A percentile compares a stretch with the other conserved stretches of the same genome.
Conservation (phyloP, 1,140 invertebrate genomes). For the Oryctes rhinoceros region DNA sequence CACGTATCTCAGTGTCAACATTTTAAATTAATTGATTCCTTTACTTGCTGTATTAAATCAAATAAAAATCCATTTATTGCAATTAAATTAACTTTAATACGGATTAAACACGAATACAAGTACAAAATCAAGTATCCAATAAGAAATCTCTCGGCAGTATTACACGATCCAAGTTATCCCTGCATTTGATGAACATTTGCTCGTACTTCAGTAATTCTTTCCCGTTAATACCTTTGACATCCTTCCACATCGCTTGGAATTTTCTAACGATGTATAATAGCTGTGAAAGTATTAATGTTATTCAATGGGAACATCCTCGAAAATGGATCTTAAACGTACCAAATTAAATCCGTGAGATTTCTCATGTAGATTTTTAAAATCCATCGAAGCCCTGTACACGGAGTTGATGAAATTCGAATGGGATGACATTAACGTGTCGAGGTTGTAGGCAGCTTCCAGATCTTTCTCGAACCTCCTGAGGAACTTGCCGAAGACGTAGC, state of each 20-base stretch:
- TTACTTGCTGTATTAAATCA: not conserved
- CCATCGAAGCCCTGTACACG: slow-evolving; percentile 29
- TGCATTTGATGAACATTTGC: slow-evolving; percentile 24
- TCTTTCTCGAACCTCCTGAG: slow-evolving; percentile 52
- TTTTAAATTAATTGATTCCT: no score
- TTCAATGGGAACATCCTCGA: slow-evolving; percentile 9
- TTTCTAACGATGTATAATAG: slow-evolving; percentile 41
- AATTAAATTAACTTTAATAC: not conserved
- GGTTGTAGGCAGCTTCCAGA: slow-evolving; percentile 55
- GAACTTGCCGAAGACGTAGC: slow-evolving; percentile 64
- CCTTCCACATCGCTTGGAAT: slow-evolving; percentile 27
- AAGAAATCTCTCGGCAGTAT: slow-evolving; percentile 33
- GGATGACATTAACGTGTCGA: slow-evolving; percentile 52
- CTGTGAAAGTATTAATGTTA: slow-evolving; percentile 35
- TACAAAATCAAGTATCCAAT: not conserved
- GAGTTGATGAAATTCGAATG: slow-evolving; percentile 53
- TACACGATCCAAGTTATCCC: slow-evolving; percentile 30
- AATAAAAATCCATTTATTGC: not conserved
- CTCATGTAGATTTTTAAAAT: slow-evolving; percentile 43
- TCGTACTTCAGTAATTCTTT: slow-evolving; percentile 30
- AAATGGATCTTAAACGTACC: slow-evolving; percentile 41
- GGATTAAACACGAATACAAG: not conserved
- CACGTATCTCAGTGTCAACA: no score
- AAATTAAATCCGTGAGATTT: slow-evolving; percentile 45
- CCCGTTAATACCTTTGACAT: slow-evolving; percentile 3